A percentile compares a stretch with the other conserved stretches of the same genome.
Conservation (phyloP, 2,797 vertebrate genomes). For the Onychomys arenicola region DNA sequence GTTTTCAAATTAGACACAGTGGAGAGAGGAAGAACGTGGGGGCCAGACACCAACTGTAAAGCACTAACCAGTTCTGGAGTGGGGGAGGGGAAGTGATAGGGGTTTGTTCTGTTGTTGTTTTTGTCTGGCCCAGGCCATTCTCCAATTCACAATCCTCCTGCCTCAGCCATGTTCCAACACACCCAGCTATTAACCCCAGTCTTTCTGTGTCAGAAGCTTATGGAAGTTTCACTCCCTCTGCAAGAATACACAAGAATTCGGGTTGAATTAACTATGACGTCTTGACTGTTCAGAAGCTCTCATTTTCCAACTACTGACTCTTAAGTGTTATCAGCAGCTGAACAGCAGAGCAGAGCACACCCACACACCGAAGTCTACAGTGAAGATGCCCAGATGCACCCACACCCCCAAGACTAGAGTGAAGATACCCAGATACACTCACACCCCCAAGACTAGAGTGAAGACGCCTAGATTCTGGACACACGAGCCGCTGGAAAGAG, state of each 20-base stretch:
- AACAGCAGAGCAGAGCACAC: neutral
- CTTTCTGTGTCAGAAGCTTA: neutral
- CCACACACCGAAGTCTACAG: neutral
- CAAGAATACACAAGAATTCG: neutral
- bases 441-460: neutral
- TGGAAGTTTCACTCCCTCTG: neutral
- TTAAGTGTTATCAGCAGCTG: too few species aligned
- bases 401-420: neutral
- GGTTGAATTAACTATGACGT: fast-evolving
- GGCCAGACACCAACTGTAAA: neutral
- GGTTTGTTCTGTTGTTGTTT: neutral
- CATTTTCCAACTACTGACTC: neutral
- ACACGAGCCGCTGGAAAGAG: neutral
- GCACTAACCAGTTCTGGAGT: neutral
- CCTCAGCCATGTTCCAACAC: neutral
- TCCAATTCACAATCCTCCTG: neutral
- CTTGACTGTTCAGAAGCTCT: neutral
- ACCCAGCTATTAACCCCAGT: neutral
- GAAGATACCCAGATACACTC: neutral
- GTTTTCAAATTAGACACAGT: neutral
- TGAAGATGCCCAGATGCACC: neutral
- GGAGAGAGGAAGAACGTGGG: neutral
- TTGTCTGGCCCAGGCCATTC: too few species aligned
- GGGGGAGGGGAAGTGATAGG: neutral
- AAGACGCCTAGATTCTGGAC: neutral